Evolutionary conservation across 1,140 invertebrate genomes (phyloP).

Genomic region (Drosophila bifasciata): DNA sequence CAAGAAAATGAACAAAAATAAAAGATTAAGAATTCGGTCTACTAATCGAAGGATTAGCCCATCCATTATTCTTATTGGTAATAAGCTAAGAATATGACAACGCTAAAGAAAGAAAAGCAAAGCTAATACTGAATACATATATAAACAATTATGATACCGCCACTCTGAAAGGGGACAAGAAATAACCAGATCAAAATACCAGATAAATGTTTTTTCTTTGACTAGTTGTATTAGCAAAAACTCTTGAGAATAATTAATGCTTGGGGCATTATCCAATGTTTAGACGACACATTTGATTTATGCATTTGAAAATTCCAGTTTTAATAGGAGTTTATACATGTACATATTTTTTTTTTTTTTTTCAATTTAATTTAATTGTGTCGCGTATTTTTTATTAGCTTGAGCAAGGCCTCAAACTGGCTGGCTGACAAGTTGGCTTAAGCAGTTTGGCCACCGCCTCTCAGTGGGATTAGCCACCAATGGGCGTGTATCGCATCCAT

Average conservation of each 20-base stretch:
- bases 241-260: constrained; percentile 26
- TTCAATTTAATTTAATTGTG: constrained; percentile 52
- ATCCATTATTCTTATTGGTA: too few species aligned
- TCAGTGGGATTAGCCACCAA: background rate
- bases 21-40: constrained; percentile 9
- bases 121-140: too few species aligned
- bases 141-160: too few species aligned
- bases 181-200: background rate
- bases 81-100: too few species aligned
- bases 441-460: background rate
- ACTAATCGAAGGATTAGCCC: background rate
- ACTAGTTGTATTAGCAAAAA: constrained; percentile 33
- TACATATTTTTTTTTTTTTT: constrained; percentile 8
- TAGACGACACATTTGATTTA: constrained; percentile 22
- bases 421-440: constrained; percentile 20
- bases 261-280: constrained; percentile 18
- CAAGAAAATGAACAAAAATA: too few species aligned
- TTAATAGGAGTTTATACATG: too few species aligned
- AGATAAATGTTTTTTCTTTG: constrained; percentile 11
- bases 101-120: too few species aligned
- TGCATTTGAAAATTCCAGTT: constrained; percentile 37
- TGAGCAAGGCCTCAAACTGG: constrained; percentile 28
- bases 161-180: background rate
- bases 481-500: constrained; percentile 22
- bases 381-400: constrained; percentile 53